Percentiles rank a stretch among this genome's conserved stretches.
Evolutionary conservation across 1,140 invertebrate species (phyloP).

Genomic region (Sipha flava): DNA sequence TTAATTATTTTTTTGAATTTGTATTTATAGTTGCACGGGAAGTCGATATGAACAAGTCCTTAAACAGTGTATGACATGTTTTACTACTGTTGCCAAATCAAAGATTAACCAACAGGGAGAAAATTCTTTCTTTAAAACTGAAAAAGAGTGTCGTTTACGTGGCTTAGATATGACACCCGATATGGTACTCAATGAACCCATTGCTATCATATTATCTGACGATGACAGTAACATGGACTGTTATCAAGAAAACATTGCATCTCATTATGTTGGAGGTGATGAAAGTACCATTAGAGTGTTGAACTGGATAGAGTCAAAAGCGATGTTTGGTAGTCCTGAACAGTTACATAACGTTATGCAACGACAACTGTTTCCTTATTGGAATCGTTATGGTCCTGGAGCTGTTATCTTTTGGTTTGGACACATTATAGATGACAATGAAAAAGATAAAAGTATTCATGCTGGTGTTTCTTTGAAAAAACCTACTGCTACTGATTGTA

Average conservation of each 20-base stretch:
- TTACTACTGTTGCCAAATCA: not conserved
- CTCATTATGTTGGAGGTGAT: not conserved
- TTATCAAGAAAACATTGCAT: not conserved
- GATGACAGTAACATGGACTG: not conserved
- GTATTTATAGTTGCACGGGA: not conserved
- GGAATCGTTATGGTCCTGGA: slow-evolving; percentile 88
- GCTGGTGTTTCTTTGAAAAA: not conserved
- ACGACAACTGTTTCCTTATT: slow-evolving; percentile 81
- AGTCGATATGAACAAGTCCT: not conserved
- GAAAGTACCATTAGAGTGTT: slow-evolving; percentile 69
- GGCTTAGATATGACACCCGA: slow-evolving; percentile 95
- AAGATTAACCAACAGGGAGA: not conserved
- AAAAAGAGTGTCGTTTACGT: slow-evolving; percentile 65
- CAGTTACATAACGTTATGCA: slow-evolving; percentile 73
- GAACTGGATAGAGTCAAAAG: slow-evolving; percentile 96
- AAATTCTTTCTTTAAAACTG: slow-evolving; percentile 47
- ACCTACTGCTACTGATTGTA: not conserved
- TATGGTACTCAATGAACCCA: slow-evolving; percentile 80
- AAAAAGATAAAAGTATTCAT: not conserved
- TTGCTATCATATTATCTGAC: slow-evolving; percentile 48
- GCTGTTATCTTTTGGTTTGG: slow-evolving; percentile 96
- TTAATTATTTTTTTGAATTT: not conserved
- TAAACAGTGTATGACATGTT: not conserved
- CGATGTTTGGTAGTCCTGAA: slow-evolving; percentile 72
- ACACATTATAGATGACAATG: slow-evolving; percentile 54